These are phyloP conservation scores for Drosophila yakuba DNA, from an alignment of 1,140 invertebrate species.

Conservation along the genomic window DNA sequence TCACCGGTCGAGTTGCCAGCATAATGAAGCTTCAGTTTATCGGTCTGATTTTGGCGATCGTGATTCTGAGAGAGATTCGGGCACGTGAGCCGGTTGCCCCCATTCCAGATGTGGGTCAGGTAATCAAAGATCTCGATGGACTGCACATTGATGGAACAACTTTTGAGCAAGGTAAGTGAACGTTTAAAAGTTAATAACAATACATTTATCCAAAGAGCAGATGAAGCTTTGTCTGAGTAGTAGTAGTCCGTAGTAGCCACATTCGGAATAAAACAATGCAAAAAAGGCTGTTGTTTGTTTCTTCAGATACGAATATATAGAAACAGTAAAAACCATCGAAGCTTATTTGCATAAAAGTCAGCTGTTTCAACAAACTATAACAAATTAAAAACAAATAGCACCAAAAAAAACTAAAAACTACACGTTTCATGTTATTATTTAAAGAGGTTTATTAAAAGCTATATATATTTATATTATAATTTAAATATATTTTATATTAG, in stretches of 20 bases:
- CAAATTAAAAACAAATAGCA: background rate
- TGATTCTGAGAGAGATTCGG: conserved; percentile 35
- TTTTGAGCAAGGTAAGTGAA: conserved; percentile 35
- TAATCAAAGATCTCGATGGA: conserved; percentile 61
- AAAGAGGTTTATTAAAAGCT: no score
- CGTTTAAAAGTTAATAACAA: background rate
- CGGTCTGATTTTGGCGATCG: conserved; percentile 15
- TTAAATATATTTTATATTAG: no score
- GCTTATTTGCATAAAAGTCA: background rate
- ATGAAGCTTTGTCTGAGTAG: background rate
- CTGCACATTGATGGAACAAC: conserved; percentile 31
- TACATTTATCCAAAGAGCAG: background rate
- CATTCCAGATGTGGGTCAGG: conserved; percentile 66
- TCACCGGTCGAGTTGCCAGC: conserved; percentile 7
- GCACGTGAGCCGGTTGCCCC: conserved; percentile 58
- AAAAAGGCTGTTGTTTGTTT: background rate
- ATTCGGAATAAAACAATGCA: background rate
- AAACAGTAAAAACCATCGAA: background rate
- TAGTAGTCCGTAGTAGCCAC: no score
- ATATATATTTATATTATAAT: no score
- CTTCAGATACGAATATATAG: background rate
- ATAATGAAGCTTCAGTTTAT: conserved; percentile 9
- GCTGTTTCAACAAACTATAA: background rate
- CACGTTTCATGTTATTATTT: no score
- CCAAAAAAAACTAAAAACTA: no score